Evolutionary conservation across 2,113 vertebrate genomes (phyloP), one percentile per base, ranked within the genome.

Genomic region (Steatornis caripensis): DNA sequence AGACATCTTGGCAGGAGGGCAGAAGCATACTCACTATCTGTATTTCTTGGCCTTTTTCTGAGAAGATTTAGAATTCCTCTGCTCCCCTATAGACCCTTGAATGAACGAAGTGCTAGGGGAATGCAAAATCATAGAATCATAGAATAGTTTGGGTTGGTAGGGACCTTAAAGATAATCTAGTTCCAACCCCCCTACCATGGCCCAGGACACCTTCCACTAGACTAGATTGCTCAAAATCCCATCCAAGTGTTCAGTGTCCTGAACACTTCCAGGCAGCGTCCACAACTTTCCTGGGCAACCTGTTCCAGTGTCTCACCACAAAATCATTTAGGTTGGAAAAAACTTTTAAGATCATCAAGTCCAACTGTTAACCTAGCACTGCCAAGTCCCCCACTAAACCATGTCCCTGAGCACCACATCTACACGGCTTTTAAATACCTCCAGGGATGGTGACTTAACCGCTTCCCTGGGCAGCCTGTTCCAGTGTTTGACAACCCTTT

Each of bases 1-100:
- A 93, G 90, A 94, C 85, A 78, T 74, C 78, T 95, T 86, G 85
- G 84, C 89, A 93, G 87, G 74, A 95, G 45, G 84, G 78, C 66
- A 5, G 24, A 89, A 82, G 27, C n/a, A 46, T 36, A 15, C 27
- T 64, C n/a, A 34, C 57, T 58, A 34, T 49, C 26, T 88, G 54
- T 90, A 60, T 74, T 80, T 86, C 64, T 81, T 96, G 92, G 71
- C 55, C 82, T 88, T 70, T 80, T 77, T 70, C 75, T 84, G 71
- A 43, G 88, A 70, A 90, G 41, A 46, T 30, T 74, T 48, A 41
- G 41, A 77, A 58, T 62, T 77, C 9, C 39, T 76, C 15, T 55
- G 58, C 24, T 90, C 79, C 79, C 46, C 86, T 54, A 5, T 0
- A 11, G 83, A 49, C 58, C 6, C 21, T 70, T 0, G 0, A 78